A percentile compares a stretch with the other conserved stretches of the same genome.
These are phyloP conservation scores for Anastrepha ludens DNA, from an alignment of 1,140 invertebrate genomes.

Conservation along the genomic window DNA sequence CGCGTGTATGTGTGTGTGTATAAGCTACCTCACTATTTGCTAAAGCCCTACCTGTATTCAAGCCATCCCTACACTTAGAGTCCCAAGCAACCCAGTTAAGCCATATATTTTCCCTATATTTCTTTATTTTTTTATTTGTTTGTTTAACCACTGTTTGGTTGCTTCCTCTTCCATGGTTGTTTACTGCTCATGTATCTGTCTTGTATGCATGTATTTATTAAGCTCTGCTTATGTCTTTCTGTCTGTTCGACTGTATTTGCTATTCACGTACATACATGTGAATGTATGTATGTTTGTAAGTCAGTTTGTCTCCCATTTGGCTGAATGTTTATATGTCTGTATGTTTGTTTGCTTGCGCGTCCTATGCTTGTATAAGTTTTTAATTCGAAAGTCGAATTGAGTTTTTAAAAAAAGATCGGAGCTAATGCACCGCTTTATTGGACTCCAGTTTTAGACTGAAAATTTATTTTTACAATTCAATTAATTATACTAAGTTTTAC, in stretches of 20 bases:
- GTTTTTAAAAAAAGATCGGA: too few species aligned
- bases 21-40: background rate
- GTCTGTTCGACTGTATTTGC: slow-evolving; percentile 1
- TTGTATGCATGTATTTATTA: slow-evolving; percentile 39
- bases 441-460: too few species aligned
- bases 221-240: slow-evolving; percentile 32
- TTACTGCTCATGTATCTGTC: slow-evolving; percentile 50
- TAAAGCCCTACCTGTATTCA: background rate
- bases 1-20: background rate
- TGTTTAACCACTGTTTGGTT: slow-evolving; percentile 15
- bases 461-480: too few species aligned
- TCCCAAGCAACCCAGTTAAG: slow-evolving; percentile 10
- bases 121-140: background rate
- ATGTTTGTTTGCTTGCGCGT: slow-evolving; percentile 12
- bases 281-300: background rate
- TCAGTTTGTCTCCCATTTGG: background rate
- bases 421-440: too few species aligned
- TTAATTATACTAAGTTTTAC: too few species aligned
- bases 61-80: background rate
- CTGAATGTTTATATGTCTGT: background rate
- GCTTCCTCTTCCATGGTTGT: slow-evolving; percentile 23
- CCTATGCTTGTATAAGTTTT: slow-evolving; percentile 44
- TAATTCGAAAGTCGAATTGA: too few species aligned
- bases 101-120: background rate
- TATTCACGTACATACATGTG: too few species aligned